Percentiles rank a stretch among this genome's conserved stretches.
Conservation (phyloP, 2,797 vertebrate species). For the Kryptopterus vitreolus region DNA sequence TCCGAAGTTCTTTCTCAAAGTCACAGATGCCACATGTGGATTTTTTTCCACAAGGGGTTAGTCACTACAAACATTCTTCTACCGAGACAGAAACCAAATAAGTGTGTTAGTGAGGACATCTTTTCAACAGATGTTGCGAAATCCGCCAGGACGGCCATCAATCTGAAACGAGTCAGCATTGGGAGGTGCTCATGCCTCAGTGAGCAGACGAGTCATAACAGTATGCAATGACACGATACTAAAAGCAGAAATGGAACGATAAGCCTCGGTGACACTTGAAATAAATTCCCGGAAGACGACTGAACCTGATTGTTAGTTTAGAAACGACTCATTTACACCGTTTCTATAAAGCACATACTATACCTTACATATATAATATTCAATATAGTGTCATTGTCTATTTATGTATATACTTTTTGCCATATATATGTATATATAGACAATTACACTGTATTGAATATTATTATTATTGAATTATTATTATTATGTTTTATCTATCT, state of each 20-base stretch:
- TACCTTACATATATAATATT: not conserved
- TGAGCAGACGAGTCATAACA: not conserved
- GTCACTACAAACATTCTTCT: constrained; percentile 18
- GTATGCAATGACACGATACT: too few species aligned
- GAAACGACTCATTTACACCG: not conserved
- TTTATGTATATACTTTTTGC: not conserved
- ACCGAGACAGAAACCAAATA: constrained; percentile 16
- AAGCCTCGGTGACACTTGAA: not conserved
- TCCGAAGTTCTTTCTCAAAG: constrained; percentile 25
- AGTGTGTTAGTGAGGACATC: constrained; percentile 2
- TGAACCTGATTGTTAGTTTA: not conserved
- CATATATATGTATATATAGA: too few species aligned
- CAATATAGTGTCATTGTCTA: not conserved
- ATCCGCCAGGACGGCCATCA: not conserved
- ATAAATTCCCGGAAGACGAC: not conserved
- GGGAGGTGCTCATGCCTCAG: not conserved
- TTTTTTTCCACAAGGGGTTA: constrained; percentile 18
- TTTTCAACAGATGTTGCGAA: constrained; percentile 7
- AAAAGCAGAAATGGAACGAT: not conserved
- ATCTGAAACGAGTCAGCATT: constrained; percentile 5
- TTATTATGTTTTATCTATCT: too few species aligned
- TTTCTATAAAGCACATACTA: not conserved
- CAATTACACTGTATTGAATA: too few species aligned
- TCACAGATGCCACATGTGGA: constrained; percentile 27
- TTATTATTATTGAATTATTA: too few species aligned